A percentile compares a stretch with the other conserved stretches of the same genome.
These are phyloP conservation scores for Dysmachus trigonus DNA, from an alignment of 2,888 invertebrate genomes.

Conservation along the genomic window DNA sequence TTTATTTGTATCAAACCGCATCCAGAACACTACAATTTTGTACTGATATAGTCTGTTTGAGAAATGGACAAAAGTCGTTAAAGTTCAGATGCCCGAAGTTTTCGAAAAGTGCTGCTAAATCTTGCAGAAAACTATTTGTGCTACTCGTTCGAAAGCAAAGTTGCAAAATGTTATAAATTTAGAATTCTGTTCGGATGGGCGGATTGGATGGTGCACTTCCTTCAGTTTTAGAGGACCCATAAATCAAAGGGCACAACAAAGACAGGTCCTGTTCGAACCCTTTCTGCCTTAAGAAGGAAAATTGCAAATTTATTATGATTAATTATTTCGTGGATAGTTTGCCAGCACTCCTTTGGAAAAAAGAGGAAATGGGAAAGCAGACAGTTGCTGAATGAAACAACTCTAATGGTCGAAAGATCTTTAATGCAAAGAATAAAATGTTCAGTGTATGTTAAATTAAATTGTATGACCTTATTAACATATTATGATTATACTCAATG, in stretches of 20 bases:
- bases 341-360: neutral
- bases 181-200: neutral
- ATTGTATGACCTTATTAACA: too few species aligned
- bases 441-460: too few species aligned
- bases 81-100: neutral
- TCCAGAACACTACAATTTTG: neutral
- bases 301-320: neutral
- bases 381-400: neutral
- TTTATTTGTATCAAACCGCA: neutral
- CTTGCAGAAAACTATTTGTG: neutral
- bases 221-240: neutral
- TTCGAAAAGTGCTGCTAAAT: neutral
- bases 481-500: too few species aligned
- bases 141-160: neutral
- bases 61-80: neutral
- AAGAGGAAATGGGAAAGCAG: neutral
- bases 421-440: too few species aligned
- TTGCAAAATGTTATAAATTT: neutral
- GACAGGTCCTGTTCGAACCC: neutral
- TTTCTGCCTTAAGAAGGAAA: neutral
- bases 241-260: neutral
- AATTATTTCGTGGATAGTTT: neutral
- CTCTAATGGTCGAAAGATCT: too few species aligned
- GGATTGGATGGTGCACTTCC: neutral
- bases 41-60: neutral